Evolutionary conservation across 30 jellyfish, hydroid and myxozoan genomes (phyloP).

Genomic region (Hydractinia echinata): DNA sequence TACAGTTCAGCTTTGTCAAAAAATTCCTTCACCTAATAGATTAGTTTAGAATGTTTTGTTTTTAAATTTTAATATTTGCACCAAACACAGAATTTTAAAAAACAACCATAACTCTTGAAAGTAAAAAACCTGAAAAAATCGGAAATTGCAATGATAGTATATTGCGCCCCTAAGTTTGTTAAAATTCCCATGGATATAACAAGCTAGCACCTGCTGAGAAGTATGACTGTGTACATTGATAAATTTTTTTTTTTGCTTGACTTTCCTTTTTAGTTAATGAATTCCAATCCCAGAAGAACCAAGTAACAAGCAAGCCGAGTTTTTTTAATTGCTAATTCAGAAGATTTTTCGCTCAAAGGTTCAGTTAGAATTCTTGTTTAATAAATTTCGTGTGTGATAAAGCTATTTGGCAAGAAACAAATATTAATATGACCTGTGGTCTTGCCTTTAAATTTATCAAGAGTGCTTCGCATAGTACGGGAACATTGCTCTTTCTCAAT

Average conservation of each 20-base stretch:
- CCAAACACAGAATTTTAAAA: not conserved
- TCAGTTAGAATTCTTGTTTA: not conserved
- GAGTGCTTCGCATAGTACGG: constrained; percentile 56
- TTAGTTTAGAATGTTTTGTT: not conserved
- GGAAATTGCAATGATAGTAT: too few relatives aligned
- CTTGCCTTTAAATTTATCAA: constrained; percentile 77
- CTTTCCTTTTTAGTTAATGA: too few relatives aligned
- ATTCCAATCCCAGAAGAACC: not conserved
- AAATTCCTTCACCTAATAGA: constrained; percentile 71
- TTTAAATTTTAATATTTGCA: not conserved
- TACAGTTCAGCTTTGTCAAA: constrained; percentile 71
- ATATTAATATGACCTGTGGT: constrained; percentile 45
- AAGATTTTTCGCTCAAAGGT: not conserved
- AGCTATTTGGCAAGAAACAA: not conserved
- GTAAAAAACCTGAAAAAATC: not conserved
- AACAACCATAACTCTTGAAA: not conserved
- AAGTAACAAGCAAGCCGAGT: not conserved
- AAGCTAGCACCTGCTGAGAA: too few relatives aligned
- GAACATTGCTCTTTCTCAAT: constrained; percentile 80
- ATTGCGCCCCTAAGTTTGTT: too few relatives aligned
- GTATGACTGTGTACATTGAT: too few relatives aligned
- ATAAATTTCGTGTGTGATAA: not conserved
- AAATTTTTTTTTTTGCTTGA: too few relatives aligned
- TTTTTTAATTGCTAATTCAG: not conserved
- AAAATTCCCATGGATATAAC: too few relatives aligned